Conservation (phyloP, 2,888 invertebrate genomes). For the Tribolium freemani region DNA sequence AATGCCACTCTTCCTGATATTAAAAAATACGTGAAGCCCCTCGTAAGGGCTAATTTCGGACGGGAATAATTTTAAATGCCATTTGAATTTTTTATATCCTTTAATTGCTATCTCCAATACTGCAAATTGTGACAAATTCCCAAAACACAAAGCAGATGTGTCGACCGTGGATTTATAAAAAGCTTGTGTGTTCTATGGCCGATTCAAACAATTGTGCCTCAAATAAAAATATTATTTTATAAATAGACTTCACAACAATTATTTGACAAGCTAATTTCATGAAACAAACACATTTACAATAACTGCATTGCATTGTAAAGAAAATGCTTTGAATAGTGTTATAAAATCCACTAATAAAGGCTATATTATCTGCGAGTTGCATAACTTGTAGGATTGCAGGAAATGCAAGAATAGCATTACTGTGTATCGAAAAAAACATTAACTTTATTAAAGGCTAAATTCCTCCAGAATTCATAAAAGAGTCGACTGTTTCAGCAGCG, state of each 20-base stretch:
- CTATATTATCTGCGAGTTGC: too few species aligned
- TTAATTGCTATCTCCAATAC: constrained; percentile 17
- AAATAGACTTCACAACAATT: background rate
- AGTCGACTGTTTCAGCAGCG: constrained; percentile 47
- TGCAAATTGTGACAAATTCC: background rate
- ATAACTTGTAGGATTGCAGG: too few species aligned
- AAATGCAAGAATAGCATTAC: too few species aligned
- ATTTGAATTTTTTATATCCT: constrained; percentile 21
- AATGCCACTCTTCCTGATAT: constrained; percentile 34
- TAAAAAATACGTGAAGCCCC: constrained; percentile 30
- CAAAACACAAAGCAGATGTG: constrained; percentile 3
- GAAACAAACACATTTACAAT: background rate
- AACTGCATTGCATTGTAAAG: constrained; percentile 7
- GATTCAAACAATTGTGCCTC: background rate
- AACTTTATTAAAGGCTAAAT: too few species aligned
- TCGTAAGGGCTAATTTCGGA: constrained; percentile 7
- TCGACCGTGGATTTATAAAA: background rate
- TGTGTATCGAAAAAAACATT: too few species aligned
- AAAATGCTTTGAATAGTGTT: background rate
- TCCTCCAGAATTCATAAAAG: too few species aligned
- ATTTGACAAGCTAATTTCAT: background rate
- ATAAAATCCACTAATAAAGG: background rate
- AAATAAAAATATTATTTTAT: background rate
- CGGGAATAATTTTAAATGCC: constrained; percentile 21
- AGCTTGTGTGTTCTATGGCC: background rate